Percentiles rank a stretch among this genome's conserved stretches.
Evolutionary conservation across 2,797 vertebrate genomes (phyloP).

Genomic region (Microcaecilia unicolor): DNA sequence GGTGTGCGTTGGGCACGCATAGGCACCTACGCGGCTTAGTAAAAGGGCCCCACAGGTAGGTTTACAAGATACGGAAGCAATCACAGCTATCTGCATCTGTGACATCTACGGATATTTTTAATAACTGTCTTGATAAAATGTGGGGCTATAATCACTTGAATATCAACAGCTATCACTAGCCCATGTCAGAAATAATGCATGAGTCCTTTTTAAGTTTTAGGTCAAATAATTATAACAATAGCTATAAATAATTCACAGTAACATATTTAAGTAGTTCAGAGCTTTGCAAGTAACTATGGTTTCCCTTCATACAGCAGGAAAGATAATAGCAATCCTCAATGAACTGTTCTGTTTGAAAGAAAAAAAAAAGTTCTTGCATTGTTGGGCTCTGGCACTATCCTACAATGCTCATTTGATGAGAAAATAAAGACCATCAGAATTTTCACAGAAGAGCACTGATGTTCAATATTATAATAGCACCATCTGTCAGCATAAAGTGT

Average conservation of each 20-base stretch:
- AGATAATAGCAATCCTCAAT: not conserved
- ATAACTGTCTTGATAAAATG: too few species aligned
- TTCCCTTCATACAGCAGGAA: not conserved
- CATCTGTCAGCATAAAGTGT: constrained; percentile 42
- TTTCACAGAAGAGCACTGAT: constrained; percentile 17
- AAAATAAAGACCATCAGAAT: constrained; percentile 7
- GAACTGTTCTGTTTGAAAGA: constrained; percentile 3
- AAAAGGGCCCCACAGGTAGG: too few species aligned
- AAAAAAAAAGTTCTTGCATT: not conserved
- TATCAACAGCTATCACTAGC: too few species aligned
- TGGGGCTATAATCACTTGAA: too few species aligned
- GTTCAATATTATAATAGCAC: constrained; percentile 43
- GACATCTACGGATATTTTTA: too few species aligned
- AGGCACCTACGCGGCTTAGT: too few species aligned
- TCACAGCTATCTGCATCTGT: too few species aligned
- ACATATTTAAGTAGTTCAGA: not conserved
- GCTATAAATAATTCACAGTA: not conserved
- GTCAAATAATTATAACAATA: too few species aligned
- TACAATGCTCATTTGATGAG: constrained; percentile 18
- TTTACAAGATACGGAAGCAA: too few species aligned
- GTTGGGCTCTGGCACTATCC: constrained; percentile 3
- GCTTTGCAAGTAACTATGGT: not conserved
- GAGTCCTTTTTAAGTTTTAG: too few species aligned
- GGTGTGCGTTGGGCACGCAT: too few species aligned
- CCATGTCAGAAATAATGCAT: too few species aligned